Base-by-base conservation (phyloP, 2,113 vertebrate genomes). In the Indri indri region DNA sequence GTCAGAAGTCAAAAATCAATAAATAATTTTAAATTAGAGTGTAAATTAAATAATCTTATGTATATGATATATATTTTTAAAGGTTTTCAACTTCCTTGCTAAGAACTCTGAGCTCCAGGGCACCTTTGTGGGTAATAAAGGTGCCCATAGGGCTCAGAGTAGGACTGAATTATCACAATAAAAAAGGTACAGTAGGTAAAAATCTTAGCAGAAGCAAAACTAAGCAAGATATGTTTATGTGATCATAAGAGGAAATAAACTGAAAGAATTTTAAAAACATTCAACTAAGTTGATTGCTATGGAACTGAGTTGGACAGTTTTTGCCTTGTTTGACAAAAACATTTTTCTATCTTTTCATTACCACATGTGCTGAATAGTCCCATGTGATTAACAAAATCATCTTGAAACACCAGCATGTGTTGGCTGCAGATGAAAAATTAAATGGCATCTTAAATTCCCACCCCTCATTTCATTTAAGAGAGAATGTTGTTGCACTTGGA, bases 311-410 rank as follows among this genome's bases (percentile, higher is more conserved):
- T 96, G 50, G 97, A 92, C 54, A 91, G 94, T 93, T 88, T 96
- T 97, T 98, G 57, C 82, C 94, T 93, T 96, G 65, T 95, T 97
- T 84, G 90, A 97, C 96, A 92, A 94, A 98, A 96, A 96, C 85
- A 82, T 97, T 96, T 97, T 96, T 97, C 84, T 86, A 50, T 92
- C 87, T 90, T 98, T 98, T 98, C 97, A 97, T 98, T 98, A 95
- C 63, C 42, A 97, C 92, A 96, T 93, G 87, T 79, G 96, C 89
- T 97, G 54, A 92, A 83, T 97, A 97, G 94, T 96, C 98, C 95
- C 97, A 95, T 84, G 95, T 98, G 98, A 98, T 98, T 98, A 98
- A 92, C 94, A 97, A 98, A 99, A 98, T 98, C 91, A 95, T 98
- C 96, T 97, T 98, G 97, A 98, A 99, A 98, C 91, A 98, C 74